Percentiles rank a stretch among this genome's conserved stretches.
These are phyloP conservation scores for Monochamus saltuarius DNA, from an alignment of 1,140 invertebrate genomes.

Conservation along the genomic window DNA sequence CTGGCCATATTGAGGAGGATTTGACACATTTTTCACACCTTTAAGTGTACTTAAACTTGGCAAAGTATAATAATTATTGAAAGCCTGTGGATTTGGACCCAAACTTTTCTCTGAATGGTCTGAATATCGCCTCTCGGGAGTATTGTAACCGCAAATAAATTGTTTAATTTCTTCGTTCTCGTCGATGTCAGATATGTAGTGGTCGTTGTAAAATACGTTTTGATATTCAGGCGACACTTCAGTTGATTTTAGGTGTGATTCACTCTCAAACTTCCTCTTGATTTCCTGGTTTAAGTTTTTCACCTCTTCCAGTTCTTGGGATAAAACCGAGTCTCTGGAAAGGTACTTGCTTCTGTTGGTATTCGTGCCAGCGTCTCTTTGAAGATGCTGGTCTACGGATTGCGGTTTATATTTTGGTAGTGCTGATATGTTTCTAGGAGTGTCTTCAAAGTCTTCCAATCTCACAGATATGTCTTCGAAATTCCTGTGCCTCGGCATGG, in stretches of 20 bases:
- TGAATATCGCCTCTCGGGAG: constrained; percentile 34
- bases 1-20: background rate
- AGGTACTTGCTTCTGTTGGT: constrained; percentile 37
- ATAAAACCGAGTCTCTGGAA: constrained; percentile 39
- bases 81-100: background rate
- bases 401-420: background rate
- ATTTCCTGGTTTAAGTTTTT: constrained; percentile 39
- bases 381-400: background rate
- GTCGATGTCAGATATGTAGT: constrained; percentile 50
- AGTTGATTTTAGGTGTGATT: background rate
- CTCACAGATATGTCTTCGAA: constrained; percentile 31
- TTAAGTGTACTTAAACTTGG: constrained; percentile 23
- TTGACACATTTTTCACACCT: constrained; percentile 1
- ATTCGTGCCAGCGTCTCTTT: background rate
- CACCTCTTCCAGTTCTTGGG: constrained; percentile 46
- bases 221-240: constrained; percentile 37
- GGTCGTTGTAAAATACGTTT: constrained; percentile 45
- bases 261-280: constrained; percentile 35
- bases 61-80: constrained; percentile 28
- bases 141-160: constrained; percentile 40
- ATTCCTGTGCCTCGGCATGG: constrained; percentile 37
- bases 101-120: constrained; percentile 25
- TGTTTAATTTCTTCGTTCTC: constrained; percentile 49
- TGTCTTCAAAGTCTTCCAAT: constrained; percentile 21
- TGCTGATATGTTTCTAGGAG: constrained; percentile 10